A percentile compares a stretch with the other conserved stretches of the same genome.
phyloP scores from a whole-genome alignment of 2,888 invertebrate genomes.

The Luffia ferchaultella region DNA sequence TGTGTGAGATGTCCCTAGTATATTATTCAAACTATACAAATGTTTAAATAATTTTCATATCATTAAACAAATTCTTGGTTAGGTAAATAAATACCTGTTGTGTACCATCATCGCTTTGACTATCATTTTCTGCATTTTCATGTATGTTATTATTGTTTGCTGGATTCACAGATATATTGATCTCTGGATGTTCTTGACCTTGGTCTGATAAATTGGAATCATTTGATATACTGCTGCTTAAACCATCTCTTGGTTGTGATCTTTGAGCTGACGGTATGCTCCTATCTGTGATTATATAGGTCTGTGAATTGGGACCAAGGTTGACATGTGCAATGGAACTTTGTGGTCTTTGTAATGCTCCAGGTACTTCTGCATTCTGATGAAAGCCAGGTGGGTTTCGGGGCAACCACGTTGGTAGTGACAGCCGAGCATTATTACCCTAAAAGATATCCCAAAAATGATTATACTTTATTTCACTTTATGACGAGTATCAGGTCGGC shows the following conservation, averaged over 20 bases:
- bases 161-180: constrained; percentile 50
- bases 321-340: constrained; percentile 51
- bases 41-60: too few relatives aligned
- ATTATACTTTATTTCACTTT: neutral
- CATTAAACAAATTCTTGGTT: too few relatives aligned
- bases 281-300: constrained; percentile 43
- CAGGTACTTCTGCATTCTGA: constrained; percentile 30
- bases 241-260: constrained; percentile 26
- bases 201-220: constrained; percentile 41
- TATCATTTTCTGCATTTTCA: constrained; percentile 52
- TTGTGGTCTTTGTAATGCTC: constrained; percentile 35
- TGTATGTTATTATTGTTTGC: constrained; percentile 54
- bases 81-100: constrained; percentile 34
- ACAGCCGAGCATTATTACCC: constrained; percentile 51
- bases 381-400: constrained; percentile 42
- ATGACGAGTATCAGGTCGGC: too few relatives aligned
- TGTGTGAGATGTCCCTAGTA: too few relatives aligned
- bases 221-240: constrained; percentile 36
- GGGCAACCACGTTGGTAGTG: constrained; percentile 52
- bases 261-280: constrained; percentile 27
- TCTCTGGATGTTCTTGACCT: constrained; percentile 34
- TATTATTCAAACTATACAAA: too few relatives aligned
- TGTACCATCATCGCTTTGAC: constrained; percentile 52
- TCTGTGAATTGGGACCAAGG: constrained; percentile 32
- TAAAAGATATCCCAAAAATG: constrained; percentile 18